Percentiles rank a stretch among this genome's conserved stretches.
phyloP scores from a whole-genome alignment of 2,888 invertebrate species.

The Nysson spinosus region DNA sequence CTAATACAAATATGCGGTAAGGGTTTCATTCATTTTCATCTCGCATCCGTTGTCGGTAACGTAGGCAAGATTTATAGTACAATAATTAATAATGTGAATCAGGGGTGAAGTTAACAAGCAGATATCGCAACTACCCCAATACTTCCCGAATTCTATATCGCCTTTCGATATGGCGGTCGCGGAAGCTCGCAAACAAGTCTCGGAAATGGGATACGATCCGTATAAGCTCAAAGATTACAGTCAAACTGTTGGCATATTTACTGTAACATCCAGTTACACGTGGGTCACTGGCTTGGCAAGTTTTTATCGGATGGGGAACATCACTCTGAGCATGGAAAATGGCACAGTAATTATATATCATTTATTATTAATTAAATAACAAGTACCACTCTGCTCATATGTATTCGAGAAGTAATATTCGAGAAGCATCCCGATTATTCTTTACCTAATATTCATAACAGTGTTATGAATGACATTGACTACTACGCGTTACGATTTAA shows the following conservation, averaged over 20 bases:
- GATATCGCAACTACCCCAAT: constrained; percentile 84
- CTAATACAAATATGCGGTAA: constrained; percentile 83
- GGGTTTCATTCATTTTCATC: not conserved
- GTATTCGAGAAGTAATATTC: too few species aligned
- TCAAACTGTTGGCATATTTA: constrained; percentile 84
- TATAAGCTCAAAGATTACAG: constrained; percentile 86
- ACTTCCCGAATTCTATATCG: constrained; percentile 90
- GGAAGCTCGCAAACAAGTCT: constrained; percentile 85
- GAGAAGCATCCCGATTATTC: too few species aligned
- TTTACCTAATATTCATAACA: too few species aligned
- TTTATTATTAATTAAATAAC: not conserved
- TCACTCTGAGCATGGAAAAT: constrained; percentile 85
- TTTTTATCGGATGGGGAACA: constrained; percentile 89
- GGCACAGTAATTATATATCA: constrained; percentile 79
- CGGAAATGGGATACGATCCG: constrained; percentile 85
- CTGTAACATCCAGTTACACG: constrained; percentile 85
- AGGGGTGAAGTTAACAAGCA: constrained; percentile 86
- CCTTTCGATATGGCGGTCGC: constrained; percentile 91
- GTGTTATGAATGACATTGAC: too few species aligned
- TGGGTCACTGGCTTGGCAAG: constrained; percentile 89
- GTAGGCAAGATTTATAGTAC: not conserved
- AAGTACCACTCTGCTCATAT: too few species aligned
- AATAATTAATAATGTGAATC: not conserved
- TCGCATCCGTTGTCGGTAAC: not conserved
- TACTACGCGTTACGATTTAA: constrained; percentile 18